Base-by-base conservation (phyloP, 2,113 vertebrate genomes). In the Cricetomys ansorgei region DNA sequence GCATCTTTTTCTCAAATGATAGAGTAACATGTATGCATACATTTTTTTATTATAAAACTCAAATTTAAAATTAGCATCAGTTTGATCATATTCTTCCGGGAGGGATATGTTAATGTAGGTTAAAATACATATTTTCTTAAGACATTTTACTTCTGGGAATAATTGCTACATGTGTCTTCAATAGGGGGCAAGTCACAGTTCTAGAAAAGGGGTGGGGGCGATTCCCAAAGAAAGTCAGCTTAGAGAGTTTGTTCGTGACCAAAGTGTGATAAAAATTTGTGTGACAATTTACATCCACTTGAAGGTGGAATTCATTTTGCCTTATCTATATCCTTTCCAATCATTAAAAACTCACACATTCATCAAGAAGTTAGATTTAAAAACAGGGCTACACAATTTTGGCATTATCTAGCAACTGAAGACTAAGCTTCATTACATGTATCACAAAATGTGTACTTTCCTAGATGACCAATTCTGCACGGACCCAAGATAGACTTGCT, bases 381-480 rank as follows among this genome's bases (percentile, higher is more conserved):
- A 57, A 96, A 93, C 98, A 98, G 89, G 84, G 96, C 95, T 96
- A 98, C 97, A 97, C 94, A 94, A 98, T 98, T 97, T 98, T 98
- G 98, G 97, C 95, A 96, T 96, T 69, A 17, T 96, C 98, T 98
- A 98, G 98, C 97, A 99, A 98, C 98, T 97, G 94, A 97, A 98
- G 97, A 97, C 94, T 83, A 97, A 98, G 97, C 97, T 98, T 97
- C 98, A 98, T 97, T 98, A 98, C 98, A 98, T 98, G 97, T 98
- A 98, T 98, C 96, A 97, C 97, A 92, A 97, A 98, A 97, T 72
- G 94, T 98, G 79, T 98, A 97, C 98, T 98, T 98, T 97, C 96
- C 96, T 96, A 98, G 97, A 98, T 98, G 98, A 98, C 97, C 98
- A 98, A 98, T 98, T 96, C 81, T 98, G 94, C 96, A 97, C 97